Evolutionary conservation across 1,140 invertebrate species (phyloP).

Genomic region (Micrasema minimum): DNA sequence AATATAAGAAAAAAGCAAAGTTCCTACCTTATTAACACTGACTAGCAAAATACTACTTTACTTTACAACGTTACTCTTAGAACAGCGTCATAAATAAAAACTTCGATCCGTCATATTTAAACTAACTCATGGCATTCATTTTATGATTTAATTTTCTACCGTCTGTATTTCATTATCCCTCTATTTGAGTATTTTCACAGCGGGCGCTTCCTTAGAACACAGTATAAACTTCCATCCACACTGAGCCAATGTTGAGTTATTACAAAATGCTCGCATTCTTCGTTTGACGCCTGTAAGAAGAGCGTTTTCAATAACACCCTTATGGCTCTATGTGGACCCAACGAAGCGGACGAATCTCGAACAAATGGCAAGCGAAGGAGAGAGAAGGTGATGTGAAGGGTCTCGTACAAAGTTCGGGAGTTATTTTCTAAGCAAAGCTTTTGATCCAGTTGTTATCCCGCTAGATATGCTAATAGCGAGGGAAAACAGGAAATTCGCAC

Average conservation of each 20-base stretch:
- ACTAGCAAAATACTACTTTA: no score
- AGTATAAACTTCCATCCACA: neutral
- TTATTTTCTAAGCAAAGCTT: conserved; percentile 17
- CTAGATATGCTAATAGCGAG: conserved; percentile 9
- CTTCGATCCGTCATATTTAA: no score
- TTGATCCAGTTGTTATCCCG: conserved; percentile 8
- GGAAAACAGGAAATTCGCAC: no score
- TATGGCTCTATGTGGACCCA: conserved; percentile 29
- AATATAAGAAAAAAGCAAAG: no score
- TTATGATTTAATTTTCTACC: neutral
- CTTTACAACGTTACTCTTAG: no score
- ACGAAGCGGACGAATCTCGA: conserved; percentile 35
- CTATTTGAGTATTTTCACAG: conserved; percentile 4
- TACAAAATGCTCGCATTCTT: conserved; percentile 23
- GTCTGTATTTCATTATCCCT: neutral
- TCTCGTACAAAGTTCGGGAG: neutral
- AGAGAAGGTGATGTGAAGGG: conserved; percentile 1
- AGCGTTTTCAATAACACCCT: conserved; percentile 43
- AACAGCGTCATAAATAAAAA: no score
- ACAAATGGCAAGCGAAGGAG: conserved; percentile 19
- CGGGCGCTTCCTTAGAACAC: neutral
- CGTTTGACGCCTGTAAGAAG: conserved; percentile 19
- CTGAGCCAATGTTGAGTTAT: conserved; percentile 6
- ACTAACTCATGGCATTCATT: no score
- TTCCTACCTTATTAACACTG: no score